Evolutionary conservation across 2,888 invertebrate genomes (phyloP).

Genomic region (Drosophila tripunctata): DNA sequence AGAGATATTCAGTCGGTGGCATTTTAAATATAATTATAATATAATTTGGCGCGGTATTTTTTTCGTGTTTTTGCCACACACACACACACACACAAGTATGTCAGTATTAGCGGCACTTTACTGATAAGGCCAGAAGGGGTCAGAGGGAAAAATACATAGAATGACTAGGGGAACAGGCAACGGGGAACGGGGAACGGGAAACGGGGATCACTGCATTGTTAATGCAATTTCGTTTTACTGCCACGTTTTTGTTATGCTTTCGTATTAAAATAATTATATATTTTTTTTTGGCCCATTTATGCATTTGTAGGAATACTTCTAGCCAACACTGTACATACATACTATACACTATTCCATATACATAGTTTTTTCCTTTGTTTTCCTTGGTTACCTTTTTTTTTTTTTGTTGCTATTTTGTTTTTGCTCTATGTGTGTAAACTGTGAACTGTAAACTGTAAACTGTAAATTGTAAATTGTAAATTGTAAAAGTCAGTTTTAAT

Average conservation of each 20-base stretch:
- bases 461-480: conserved; percentile 65
- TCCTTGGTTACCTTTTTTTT: conserved; percentile 35
- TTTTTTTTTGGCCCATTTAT: conserved; percentile 37
- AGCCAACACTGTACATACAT: conserved; percentile 29
- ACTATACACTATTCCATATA: no score
- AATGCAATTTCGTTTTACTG: conserved; percentile 75
- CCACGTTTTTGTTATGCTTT: conserved; percentile 65
- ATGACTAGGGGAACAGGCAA: no score
- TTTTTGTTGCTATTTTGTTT: neutral
- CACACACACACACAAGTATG: no score
- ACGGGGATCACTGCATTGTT: conserved; percentile 65
- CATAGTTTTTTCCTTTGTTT: conserved; percentile 4
- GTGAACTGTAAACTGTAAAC: conserved; percentile 62
- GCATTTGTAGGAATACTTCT: conserved; percentile 49
- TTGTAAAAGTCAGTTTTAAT: conserved; percentile 76
- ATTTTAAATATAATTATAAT: conserved; percentile 80
- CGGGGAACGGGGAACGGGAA: neutral
- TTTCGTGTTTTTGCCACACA: conserved; percentile 51
- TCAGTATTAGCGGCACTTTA: conserved; percentile 55
- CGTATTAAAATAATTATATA: conserved; percentile 77
- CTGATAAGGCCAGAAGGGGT: no score
- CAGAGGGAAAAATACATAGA: no score
- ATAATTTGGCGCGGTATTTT: conserved; percentile 76
- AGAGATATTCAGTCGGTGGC: conserved; percentile 51
- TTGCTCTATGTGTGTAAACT: conserved; percentile 25